Evolutionary conservation across 2,888 invertebrate species (phyloP), one percentile per base, ranked within the genome.

Genomic region (Notocelia uddmanniana): DNA sequence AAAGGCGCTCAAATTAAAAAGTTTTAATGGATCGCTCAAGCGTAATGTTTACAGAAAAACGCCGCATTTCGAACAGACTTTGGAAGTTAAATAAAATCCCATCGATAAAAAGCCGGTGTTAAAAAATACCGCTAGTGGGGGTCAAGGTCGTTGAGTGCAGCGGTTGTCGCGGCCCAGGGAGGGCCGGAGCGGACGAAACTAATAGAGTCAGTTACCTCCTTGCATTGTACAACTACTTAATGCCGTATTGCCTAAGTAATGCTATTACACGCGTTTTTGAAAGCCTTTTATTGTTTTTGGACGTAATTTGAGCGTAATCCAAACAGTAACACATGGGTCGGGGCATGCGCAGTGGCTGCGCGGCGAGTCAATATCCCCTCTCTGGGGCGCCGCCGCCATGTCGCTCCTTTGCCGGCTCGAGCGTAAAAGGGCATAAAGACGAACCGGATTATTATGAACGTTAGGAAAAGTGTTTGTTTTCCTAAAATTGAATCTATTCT

Each of bases 351-450:
- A 90, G 79, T 89, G 85, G 81, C 83, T 89, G 81, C 88, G 85
- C 76, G 86, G 89, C 92, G 87, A 93, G 93, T 93, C 93, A 93
- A 92, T 94, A 94, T 91, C 92, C 85, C 83, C 85, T 79, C 79
- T 82, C 85, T 76, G 82, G 81, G 74, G 89, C 89, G 87, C 90
- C 91, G 93, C 93, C 92, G 92, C 93, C 92, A 90, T 88, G 85
- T 84, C 84, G 78, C 80, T 85, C 79, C 83, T 83, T 85, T 83
- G 78, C 79, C 80, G 77, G 76, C 83, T 78, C 58, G 74, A 34
- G 74, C 74, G 79, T 78, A 82, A 83, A 88, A 81, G 76, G 70
- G 79, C 75, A 73, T 85, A 89, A 80, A 78, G 83, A 64, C 57
- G n/a, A 52, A 69, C 45, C 19, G 31, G 19, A 41, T 26, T 18